Base-by-base conservation (phyloP, 2,113 vertebrate species). In the Catharus bicknelli region DNA sequence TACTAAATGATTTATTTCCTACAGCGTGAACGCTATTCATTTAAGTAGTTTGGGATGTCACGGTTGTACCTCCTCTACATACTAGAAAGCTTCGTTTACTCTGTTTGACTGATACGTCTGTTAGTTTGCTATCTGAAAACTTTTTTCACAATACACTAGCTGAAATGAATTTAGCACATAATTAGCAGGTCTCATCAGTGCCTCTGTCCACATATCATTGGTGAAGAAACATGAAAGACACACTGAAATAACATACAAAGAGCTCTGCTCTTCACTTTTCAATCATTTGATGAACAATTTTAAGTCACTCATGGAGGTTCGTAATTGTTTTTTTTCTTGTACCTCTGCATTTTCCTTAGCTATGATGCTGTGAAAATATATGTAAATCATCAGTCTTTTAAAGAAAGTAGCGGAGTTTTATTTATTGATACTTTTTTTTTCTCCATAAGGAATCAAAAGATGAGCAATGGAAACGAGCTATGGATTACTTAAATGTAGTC, bases 381-480 rank as follows among this genome's bases (percentile, higher is more conserved):
- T 86, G 26, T 66, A 77, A 83, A 67, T 55, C 38, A 62, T 66
- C 8, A 21, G 8, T 34, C 6, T 80, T 93, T 69, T 79, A 47
- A 62, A 86, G 42, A 85, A 90, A 74, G 76, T 58, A 50, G 7
- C 19, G 73, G 32, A 4, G 0, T 8, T 90, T 78, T 54, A 76
- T 40, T 50, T 79, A 8, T 70, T 81, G 10, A 32, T 61, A 1
- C 18, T 6, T 88, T 66, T 75, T 69, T 94, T 94, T 86, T 40
- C 11, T 17, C 19, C 69, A 58, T 88, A 92, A 99, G 98, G 98
- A 98, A 73, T 97, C 98, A 74, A 98, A 98, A 96, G 98, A 99
- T 94, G 98, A 99, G 51, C 98, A 99, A 64, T 99, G 98, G 98
- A 99, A 98, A 95, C 97, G 98, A 94, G 98, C 98, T 80, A 99